Evolutionary conservation across 2,888 invertebrate genomes (phyloP).

Genomic region (Amblyteles armatorius): DNA sequence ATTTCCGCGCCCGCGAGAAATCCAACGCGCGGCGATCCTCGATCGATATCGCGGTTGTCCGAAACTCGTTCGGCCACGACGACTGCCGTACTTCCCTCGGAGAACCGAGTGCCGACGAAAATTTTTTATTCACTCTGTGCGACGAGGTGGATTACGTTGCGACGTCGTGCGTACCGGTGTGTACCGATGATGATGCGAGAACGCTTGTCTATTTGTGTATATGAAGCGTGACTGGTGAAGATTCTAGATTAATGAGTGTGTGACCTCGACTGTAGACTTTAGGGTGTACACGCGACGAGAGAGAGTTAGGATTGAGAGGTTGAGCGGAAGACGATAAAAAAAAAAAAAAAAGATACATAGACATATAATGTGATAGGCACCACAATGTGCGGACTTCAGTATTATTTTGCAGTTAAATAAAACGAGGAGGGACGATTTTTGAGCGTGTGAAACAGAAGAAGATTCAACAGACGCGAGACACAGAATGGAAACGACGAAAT

Average conservation of each 20-base stretch:
- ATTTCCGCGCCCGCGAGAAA: not conserved
- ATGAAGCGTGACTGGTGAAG: constrained; percentile 7
- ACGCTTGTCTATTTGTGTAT: constrained; percentile 51
- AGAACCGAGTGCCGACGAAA: constrained; percentile 75
- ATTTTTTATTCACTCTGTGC: constrained; percentile 82
- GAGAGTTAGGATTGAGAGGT: constrained; percentile 22
- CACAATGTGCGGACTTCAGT: constrained; percentile 84
- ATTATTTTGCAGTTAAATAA: constrained; percentile 83
- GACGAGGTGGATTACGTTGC: constrained; percentile 67
- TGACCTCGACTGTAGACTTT: constrained; percentile 37
- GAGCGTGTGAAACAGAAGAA: not conserved
- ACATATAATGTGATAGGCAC: constrained; percentile 84
- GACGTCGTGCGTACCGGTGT: constrained; percentile 51
- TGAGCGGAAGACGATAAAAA: constrained; percentile 15
- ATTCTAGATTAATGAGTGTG: constrained; percentile 39
- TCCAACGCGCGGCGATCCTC: not conserved
- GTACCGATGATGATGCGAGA: constrained; percentile 46
- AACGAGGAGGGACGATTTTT: constrained; percentile 57
- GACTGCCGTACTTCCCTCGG: constrained; percentile 45
- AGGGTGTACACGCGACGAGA: constrained; percentile 50
- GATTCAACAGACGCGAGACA: constrained; percentile 12
- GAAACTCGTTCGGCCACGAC: constrained; percentile 4
- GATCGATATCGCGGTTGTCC: not conserved
- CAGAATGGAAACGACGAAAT: constrained; percentile 39
- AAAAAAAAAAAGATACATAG: constrained; percentile 73